Evolutionary conservation across 1,140 invertebrate genomes (phyloP), one percentile per base, ranked within the genome.

Genomic region (Drosophila sp.): DNA sequence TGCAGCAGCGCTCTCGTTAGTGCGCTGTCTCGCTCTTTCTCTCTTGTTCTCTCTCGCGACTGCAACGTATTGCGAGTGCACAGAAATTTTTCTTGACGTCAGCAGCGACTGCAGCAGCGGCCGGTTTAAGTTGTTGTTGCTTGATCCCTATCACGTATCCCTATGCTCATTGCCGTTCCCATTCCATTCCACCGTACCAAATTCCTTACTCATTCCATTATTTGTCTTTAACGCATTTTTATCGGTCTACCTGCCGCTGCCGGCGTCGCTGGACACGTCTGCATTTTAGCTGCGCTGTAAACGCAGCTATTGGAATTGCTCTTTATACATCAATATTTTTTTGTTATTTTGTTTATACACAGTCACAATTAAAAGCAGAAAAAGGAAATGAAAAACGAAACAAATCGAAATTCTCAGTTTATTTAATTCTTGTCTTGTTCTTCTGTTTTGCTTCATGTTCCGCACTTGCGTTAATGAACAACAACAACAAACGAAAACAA

Each of bases 31-130:
- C 45, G 13, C 18, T 43, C 21, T 48, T 4, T 4, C 41, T 36
- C 25, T 29, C 14, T 57, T 6, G 69, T 36, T 9, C 40, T 18
- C 7, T 13, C 27, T 51, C 56, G 62, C 64, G 27, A 41, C 50
- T 70, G 72, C 61, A 72, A 43, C 51, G 76, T 71, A 84, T 74
- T 74, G 48, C 73, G 69, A 74, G 65, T 82, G 79, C 75, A 82
- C 64, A 56, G 48, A 62, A 76, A 67, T 75, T 77, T 63, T 1
- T 73, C 70, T 54, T 79, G 64, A 73, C 74, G 70, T 79, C 76
- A 76, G 45, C 64, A 63, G 61, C 46, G 25, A 29, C 69, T 21
- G 14, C 40, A 50, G 14, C 53, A 59, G 53, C 48, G 57, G 59
- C 69, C 73, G 63, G 63, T 72, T 78, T 54, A 62, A 58, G 50